Percentiles rank a stretch among this genome's conserved stretches.
phyloP scores from a whole-genome alignment of 1,140 invertebrate species.

The Lepidurus apus region DNA sequence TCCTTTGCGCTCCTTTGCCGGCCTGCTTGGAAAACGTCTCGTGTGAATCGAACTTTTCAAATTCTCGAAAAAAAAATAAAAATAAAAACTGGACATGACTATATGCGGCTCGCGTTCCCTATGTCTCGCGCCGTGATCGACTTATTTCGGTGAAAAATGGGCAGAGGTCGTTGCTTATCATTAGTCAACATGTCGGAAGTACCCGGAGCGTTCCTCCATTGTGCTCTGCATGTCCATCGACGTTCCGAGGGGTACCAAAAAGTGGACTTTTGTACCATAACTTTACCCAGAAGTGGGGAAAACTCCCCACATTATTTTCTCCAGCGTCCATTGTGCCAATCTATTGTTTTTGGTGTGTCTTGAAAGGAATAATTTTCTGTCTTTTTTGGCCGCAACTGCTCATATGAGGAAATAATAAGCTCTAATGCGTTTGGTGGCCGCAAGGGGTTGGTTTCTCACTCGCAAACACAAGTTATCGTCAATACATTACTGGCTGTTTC shows the following conservation, averaged over 20 bases:
- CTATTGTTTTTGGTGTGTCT: too few species aligned
- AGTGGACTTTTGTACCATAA: too few species aligned
- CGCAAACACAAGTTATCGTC: background rate
- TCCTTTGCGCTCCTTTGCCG: too few species aligned
- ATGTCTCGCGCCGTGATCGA: background rate
- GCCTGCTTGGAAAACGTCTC: too few species aligned
- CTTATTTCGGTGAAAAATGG: conserved; percentile 19
- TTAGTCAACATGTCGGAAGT: conserved; percentile 18
- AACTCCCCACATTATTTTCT: too few species aligned
- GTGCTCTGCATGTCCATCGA: background rate
- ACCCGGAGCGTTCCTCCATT: conserved; percentile 12
- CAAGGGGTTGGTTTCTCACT: background rate
- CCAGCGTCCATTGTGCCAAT: too few species aligned
- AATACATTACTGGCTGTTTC: background rate
- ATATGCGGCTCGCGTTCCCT: background rate
- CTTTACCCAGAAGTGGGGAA: too few species aligned
- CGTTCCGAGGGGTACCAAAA: background rate
- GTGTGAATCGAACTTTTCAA: too few species aligned
- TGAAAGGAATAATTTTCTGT: background rate
- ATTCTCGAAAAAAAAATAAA: background rate
- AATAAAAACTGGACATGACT: background rate
- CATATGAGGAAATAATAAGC: background rate
- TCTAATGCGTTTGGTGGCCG: background rate
- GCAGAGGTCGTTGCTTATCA: conserved; percentile 20
- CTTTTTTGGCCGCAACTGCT: background rate